Conservation (phyloP, 2,888 invertebrate species). For the Diplazon laetatorius region DNA sequence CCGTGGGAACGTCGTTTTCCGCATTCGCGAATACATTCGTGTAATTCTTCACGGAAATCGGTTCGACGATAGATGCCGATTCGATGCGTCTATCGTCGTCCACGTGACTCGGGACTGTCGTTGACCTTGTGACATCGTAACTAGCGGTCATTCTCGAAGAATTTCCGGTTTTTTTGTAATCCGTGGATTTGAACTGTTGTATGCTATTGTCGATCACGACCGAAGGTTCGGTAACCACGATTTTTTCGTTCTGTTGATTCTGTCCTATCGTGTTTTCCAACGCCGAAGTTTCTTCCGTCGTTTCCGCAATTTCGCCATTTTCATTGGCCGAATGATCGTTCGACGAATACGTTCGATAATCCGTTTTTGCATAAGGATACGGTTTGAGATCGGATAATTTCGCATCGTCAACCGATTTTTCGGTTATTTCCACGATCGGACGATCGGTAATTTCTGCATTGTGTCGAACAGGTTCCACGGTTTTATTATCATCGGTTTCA, state of each 20-base stretch:
- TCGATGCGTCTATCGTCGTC: no score
- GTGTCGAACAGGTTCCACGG: constrained; percentile 10
- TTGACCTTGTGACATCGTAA: neutral
- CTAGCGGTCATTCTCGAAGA: constrained; percentile 47
- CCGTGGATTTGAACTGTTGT: constrained; percentile 71
- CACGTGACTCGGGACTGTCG: constrained; percentile 4
- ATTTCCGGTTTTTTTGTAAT: constrained; percentile 69
- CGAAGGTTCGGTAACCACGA: constrained; percentile 73
- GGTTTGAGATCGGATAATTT: constrained; percentile 67
- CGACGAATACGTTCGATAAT: constrained; percentile 37
- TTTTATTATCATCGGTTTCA: constrained; percentile 52
- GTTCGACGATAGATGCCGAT: constrained; percentile 17
- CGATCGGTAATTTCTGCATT: constrained; percentile 11
- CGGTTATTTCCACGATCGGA: constrained; percentile 16
- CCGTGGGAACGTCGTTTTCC: constrained; percentile 61
- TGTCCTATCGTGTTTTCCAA: constrained; percentile 75
- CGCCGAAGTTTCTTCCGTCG: constrained; percentile 70
- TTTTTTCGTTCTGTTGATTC: constrained; percentile 68
- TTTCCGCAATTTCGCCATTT: constrained; percentile 20
- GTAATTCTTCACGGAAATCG: constrained; percentile 12
- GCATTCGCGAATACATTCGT: constrained; percentile 22
- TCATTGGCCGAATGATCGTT: neutral
- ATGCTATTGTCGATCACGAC: constrained; percentile 74
- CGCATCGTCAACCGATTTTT: constrained; percentile 25
- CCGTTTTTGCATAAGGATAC: constrained; percentile 70